Percentiles rank a stretch among this genome's conserved stretches.
Conservation (phyloP, 2,888 invertebrate species). For the Malthinus seriepunctatus region DNA sequence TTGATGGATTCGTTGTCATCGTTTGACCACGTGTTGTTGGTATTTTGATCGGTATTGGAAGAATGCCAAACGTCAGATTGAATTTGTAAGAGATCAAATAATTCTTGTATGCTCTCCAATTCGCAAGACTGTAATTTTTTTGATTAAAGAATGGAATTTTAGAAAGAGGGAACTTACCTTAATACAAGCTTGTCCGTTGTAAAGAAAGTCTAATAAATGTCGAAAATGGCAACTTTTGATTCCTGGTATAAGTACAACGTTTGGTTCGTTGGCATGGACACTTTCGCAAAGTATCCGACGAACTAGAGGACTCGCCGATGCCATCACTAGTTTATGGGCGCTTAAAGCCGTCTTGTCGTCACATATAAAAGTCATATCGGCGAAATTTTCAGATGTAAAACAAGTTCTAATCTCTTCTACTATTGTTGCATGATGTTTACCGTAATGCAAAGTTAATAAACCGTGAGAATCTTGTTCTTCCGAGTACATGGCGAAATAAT, state of each 20-base stretch:
- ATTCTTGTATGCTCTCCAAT: conserved; percentile 80
- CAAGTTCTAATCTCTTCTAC: conserved; percentile 88
- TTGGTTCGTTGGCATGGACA: conserved; percentile 69
- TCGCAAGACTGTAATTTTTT: conserved; percentile 69
- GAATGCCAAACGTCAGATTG: conserved; percentile 79
- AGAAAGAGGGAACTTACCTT: conserved; percentile 60
- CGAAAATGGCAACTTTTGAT: conserved; percentile 79
- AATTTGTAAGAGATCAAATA: conserved; percentile 81
- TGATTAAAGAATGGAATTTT: conserved; percentile 28
- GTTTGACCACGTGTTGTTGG: conserved; percentile 52
- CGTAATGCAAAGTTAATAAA: conserved; percentile 88
- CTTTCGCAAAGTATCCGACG: conserved; percentile 76
- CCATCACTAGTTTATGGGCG: conserved; percentile 84
- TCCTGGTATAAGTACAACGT: conserved; percentile 84
- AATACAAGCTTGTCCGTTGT: conserved; percentile 83
- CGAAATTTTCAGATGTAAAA: conserved; percentile 84
- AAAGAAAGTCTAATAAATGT: conserved; percentile 81
- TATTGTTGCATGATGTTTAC: conserved; percentile 92
- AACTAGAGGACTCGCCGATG: conserved; percentile 84
- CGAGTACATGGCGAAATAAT: conserved; percentile 60
- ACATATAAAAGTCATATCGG: conserved; percentile 84
- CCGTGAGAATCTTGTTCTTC: conserved; percentile 63
- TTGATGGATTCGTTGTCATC: conserved; percentile 30
- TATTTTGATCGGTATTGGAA: conserved; percentile 47
- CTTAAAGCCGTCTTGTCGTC: conserved; percentile 81